Percentiles rank a stretch among this genome's conserved stretches.
Conservation (phyloP, 2,797 vertebrate species). For the Silurus lanzhouensis region DNA sequence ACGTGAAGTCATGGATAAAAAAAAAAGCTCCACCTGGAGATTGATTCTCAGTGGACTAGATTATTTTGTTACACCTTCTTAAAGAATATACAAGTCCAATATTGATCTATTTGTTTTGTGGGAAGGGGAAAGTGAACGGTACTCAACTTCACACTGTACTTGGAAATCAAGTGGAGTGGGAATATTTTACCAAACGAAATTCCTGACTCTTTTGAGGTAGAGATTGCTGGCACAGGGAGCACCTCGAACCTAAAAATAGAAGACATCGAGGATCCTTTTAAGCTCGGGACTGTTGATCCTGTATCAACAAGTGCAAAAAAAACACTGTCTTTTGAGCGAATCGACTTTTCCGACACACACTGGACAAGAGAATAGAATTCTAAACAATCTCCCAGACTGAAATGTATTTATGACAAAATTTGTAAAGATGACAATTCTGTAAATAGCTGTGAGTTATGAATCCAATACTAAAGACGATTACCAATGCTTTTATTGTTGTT, state of each 20-base stretch:
- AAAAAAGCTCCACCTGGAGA: constrained; percentile 55
- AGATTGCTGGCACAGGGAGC: constrained; percentile 59
- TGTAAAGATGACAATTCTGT: constrained; percentile 77
- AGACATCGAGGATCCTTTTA: constrained; percentile 63
- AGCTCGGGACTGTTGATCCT: constrained; percentile 72
- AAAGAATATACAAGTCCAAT: constrained; percentile 64
- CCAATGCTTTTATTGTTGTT: constrained; percentile 82
- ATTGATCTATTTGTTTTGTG: constrained; percentile 65
- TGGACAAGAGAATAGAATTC: constrained; percentile 64
- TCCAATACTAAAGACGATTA: constrained; percentile 61
- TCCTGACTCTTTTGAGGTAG: constrained; percentile 50
- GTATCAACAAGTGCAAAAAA: constrained; percentile 58
- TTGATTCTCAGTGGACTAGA: constrained; percentile 69
- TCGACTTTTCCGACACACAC: constrained; percentile 64
- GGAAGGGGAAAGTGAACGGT: constrained; percentile 77
- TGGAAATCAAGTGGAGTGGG: constrained; percentile 69
- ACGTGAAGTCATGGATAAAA: constrained; percentile 27
- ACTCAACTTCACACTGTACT: constrained; percentile 71
- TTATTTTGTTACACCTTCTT: constrained; percentile 82
- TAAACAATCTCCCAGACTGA: constrained; percentile 79
- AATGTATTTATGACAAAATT: constrained; percentile 93
- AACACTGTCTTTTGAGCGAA: constrained; percentile 59
- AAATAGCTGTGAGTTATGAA: constrained; percentile 82
- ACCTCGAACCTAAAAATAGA: constrained; percentile 40
- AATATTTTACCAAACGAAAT: constrained; percentile 68